phyloP scores from a whole-genome alignment of 1,140 invertebrate genomes.

The Panulirus ornatus region DNA sequence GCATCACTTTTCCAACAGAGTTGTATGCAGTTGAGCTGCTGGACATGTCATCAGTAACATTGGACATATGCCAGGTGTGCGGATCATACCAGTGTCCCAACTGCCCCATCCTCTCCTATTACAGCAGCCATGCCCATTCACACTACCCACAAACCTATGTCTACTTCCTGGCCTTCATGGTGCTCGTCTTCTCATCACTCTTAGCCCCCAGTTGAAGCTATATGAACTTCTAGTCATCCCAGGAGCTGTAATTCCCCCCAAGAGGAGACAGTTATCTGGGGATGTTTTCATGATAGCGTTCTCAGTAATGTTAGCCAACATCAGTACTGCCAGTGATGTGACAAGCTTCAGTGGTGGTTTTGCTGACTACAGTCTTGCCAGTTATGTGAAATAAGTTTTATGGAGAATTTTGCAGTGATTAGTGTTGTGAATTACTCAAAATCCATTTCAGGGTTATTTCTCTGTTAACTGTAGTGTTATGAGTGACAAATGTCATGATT shows the following conservation, averaged over 20 bases:
- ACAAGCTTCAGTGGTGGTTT: not conserved
- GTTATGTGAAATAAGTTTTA: not conserved
- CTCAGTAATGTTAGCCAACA: not conserved
- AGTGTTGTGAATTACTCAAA: not conserved
- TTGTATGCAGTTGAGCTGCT: slow-evolving; percentile 96
- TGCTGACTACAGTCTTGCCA: not conserved
- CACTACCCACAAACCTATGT: not conserved
- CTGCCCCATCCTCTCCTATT: slow-evolving; percentile 85
- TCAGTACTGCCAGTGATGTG: not conserved
- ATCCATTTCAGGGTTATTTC: not conserved
- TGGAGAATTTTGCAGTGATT: not conserved
- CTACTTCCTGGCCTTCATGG: not conserved
- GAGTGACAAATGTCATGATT: not conserved
- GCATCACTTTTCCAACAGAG: slow-evolving; percentile 83
- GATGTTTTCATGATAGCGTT: not conserved
- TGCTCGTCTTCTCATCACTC: not conserved
- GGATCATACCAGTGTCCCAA: slow-evolving; percentile 98
- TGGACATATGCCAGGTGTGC: slow-evolving; percentile 98
- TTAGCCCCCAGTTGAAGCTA: slow-evolving; percentile 32
- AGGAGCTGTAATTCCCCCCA: not conserved
- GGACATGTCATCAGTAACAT: slow-evolving; percentile 92
- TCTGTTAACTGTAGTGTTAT: not conserved
- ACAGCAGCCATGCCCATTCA: slow-evolving; percentile 58
- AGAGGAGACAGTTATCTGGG: not conserved
- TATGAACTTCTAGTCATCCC: not conserved